Conservation (phyloP, 2,113 vertebrate species). For the Coregonus clupeaformis region DNA sequence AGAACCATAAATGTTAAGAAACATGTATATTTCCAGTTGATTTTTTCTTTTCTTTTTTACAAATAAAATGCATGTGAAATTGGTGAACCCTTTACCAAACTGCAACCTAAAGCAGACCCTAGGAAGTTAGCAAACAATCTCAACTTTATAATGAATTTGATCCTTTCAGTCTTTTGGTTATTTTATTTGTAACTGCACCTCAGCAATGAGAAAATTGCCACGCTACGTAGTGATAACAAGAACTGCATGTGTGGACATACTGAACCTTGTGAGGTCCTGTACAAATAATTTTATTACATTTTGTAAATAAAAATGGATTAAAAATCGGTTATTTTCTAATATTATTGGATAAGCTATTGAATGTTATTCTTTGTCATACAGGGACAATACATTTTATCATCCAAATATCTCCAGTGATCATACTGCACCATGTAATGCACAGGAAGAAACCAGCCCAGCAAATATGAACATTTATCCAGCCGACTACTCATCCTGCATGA, state of each 20-base stretch:
- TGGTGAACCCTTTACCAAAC: conserved; percentile 81
- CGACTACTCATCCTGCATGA: neutral
- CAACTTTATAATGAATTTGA: conserved; percentile 45
- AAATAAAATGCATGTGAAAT: conserved; percentile 85
- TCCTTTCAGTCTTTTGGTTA: conserved; percentile 45
- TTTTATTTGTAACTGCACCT: conserved; percentile 80
- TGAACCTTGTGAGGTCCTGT: conserved; percentile 86
- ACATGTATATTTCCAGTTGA: conserved; percentile 79
- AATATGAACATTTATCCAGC: neutral
- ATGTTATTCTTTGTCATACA: neutral
- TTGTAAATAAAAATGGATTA: conserved; percentile 98
- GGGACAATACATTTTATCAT: neutral
- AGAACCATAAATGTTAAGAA: conserved; percentile 69
- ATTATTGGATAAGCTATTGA: neutral
- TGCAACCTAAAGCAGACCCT: conserved; percentile 79
- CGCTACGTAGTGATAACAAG: conserved; percentile 6
- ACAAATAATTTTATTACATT: conserved; percentile 98
- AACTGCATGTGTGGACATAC: conserved; percentile 92
- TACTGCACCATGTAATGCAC: neutral
- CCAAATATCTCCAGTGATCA: neutral
- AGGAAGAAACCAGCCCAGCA: neutral
- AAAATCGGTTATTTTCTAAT: conserved; percentile 54
- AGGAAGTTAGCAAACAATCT: conserved; percentile 74
- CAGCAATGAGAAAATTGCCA: conserved; percentile 71
- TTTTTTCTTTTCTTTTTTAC: conserved; percentile 60